Base-by-base conservation (phyloP, 2,113 vertebrate genomes). In the Sturnus vulgaris region DNA sequence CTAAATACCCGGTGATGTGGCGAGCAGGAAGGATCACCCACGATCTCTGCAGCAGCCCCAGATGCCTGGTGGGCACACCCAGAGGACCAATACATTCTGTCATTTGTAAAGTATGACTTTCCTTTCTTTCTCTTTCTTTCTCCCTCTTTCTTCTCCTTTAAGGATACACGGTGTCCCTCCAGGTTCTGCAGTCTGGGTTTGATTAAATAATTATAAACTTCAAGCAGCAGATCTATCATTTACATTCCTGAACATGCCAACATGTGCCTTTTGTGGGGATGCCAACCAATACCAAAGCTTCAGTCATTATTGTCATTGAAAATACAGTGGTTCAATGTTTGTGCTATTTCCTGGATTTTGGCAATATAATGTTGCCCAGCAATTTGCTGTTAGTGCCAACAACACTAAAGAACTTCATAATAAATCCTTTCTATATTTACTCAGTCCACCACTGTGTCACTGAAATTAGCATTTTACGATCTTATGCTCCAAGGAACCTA, bases 161-260 rank as follows among this genome's bases (percentile, higher is more conserved):
- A 96, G 94, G 92, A 96, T 90, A 95, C 85, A 92, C 0, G 24
- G 82, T 91, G 95, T 97, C 96, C 92, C 92, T 97, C 91, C 91
- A 97, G 93, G 96, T 98, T 95, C 93, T 93, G 85, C 88, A 96
- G 94, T 97, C 97, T 98, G 98, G 93, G 86, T 97, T 97, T 97
- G 96, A 98, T 98, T 98, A 98, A 98, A 97, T 97, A 98, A 98
- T 97, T 98, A 98, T 60, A 96, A 98, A 95, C 88, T 92, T 95
- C 65, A 86, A 96, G 96, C 92, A 97, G 87, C 90, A 97, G 82
- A 97, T 97, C 97, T 97, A 97, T 98, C 97, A 98, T 98, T 98
- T 97, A 91, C 96, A 96, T 95, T 97, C 97, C 82, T 76, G 91
- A 97, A 97, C 94, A 97, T 97, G 97, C 97, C 98, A 98, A 97